A percentile compares a stretch with the other conserved stretches of the same genome.
Evolutionary conservation across 2,113 vertebrate genomes (phyloP).

Genomic region (Ammodramus savannarum): DNA sequence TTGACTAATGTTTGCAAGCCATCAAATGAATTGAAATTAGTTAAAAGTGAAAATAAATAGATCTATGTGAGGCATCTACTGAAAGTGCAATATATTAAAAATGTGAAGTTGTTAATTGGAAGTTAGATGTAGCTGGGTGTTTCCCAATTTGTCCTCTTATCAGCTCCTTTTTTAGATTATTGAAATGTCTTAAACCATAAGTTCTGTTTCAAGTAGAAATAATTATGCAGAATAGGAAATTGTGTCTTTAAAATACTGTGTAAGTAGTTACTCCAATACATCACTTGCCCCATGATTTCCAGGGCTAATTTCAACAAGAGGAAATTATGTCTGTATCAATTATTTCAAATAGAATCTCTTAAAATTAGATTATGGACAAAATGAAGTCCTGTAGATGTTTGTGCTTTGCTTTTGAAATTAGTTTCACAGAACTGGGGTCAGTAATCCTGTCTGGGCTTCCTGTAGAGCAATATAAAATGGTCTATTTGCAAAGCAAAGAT

Average conservation of each 20-base stretch:
- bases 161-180: background rate
- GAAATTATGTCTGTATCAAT: background rate
- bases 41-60: background rate
- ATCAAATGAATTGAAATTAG: background rate
- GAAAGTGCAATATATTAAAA: background rate
- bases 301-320: background rate
- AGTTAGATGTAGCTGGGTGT: background rate
- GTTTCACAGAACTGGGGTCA: background rate
- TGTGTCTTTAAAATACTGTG: background rate
- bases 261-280: background rate
- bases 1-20: background rate
- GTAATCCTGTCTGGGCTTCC: background rate
- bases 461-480: background rate
- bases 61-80: background rate
- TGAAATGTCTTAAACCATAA: background rate
- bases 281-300: background rate
- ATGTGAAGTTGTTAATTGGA: background rate
- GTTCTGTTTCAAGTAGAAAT: background rate
- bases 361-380: background rate
- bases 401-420: background rate
- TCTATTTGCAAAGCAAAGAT: background rate
- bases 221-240: background rate
- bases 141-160: background rate
- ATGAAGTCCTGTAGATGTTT: background rate
- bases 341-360: background rate